These are phyloP conservation scores for Monoplex corrugatus DNA, from an alignment of 2,888 invertebrate genomes.

Conservation along the genomic window DNA sequence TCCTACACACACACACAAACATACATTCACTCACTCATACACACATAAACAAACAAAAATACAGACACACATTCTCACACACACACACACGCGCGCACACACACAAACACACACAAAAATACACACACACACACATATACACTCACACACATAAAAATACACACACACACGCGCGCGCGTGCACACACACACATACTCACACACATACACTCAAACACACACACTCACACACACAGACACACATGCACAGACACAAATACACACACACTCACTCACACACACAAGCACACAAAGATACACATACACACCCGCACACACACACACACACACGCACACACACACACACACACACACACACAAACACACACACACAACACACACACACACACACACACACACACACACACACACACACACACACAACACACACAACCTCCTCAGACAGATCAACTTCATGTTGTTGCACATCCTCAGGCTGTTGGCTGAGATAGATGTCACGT, in stretches of 20 bases:
- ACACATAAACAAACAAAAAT: no score
- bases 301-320: background rate
- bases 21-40: no score
- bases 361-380: background rate
- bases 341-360: background rate
- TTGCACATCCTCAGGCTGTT: background rate
- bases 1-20: no score
- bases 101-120: no score
- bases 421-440: background rate
- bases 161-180: no score
- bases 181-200: no score
- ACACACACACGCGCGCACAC: no score
- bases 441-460: background rate
- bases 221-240: background rate
- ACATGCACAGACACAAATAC: background rate
- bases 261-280: background rate
- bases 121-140: no score
- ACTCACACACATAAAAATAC: no score
- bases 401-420: conserved; percentile 32
- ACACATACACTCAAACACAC: background rate
- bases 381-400: conserved; percentile 33
- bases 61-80: no score
- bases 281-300: no score
- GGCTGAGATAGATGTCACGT: background rate
- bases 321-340: background rate